Percentiles rank a stretch among this genome's conserved stretches.
Conservation (phyloP, 2,888 invertebrate genomes). For the Itoplectis maculator region DNA sequence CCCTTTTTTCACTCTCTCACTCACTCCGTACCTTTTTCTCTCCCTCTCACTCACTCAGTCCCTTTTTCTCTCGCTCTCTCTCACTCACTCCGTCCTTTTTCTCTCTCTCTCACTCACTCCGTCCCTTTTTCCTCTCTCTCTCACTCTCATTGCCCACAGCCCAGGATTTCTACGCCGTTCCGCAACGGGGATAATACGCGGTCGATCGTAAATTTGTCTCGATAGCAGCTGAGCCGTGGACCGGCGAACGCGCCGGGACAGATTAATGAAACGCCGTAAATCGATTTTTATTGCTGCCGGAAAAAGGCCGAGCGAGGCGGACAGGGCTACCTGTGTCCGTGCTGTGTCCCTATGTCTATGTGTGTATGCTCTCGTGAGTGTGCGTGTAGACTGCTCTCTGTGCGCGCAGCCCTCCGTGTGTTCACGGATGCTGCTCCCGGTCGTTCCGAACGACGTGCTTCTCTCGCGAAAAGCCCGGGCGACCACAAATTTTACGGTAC, state of each 20-base stretch:
- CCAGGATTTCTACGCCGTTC: constrained; percentile 13
- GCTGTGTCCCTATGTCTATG: no score
- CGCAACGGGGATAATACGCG: constrained; percentile 59
- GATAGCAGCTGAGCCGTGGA: constrained; percentile 69
- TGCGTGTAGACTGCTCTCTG: neutral
- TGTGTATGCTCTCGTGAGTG: no score
- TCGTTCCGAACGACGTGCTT: constrained; percentile 38
- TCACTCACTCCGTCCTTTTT: no score
- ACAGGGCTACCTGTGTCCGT: no score
- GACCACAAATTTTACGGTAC: constrained; percentile 45
- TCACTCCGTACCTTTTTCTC: no score
- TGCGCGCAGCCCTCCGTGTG: no score
- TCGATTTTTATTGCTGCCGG: constrained; percentile 71
- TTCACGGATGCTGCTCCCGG: constrained; percentile 45
- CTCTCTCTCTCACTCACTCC: neutral
- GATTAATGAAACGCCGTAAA: constrained; percentile 72
- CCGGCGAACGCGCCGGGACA: constrained; percentile 49
- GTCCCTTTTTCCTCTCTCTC: no score
- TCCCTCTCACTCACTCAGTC: neutral
- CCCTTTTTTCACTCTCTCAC: no score
- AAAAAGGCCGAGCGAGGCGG: constrained; percentile 35
- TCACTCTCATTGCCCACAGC: neutral
- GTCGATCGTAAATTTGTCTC: constrained; percentile 74
- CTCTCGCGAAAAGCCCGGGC: constrained; percentile 21
- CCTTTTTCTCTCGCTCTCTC: no score